A percentile compares a stretch with the other conserved stretches of the same genome.
Conservation (phyloP, 2,113 vertebrate genomes). For the Protomyctophum bolini region DNA sequence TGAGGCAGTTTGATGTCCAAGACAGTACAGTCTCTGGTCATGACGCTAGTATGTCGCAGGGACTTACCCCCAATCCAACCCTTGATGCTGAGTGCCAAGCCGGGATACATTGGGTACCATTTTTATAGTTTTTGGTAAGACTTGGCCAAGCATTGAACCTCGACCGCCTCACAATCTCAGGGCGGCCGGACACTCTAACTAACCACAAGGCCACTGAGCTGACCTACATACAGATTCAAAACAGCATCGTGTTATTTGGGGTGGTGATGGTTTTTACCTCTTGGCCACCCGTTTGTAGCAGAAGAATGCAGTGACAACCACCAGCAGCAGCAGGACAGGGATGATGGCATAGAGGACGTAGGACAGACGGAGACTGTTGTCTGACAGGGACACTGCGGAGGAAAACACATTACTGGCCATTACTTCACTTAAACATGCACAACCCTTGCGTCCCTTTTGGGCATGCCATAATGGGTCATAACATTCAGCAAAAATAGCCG, state of each 20-base stretch:
- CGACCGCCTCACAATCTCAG: too few species aligned
- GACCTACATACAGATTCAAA: not conserved
- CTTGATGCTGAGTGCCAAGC: too few species aligned
- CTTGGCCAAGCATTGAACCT: too few species aligned
- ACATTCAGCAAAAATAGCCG: too few species aligned
- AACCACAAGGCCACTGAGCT: too few species aligned
- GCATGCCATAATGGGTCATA: not conserved
- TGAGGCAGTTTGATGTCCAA: too few species aligned
- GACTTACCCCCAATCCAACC: too few species aligned
- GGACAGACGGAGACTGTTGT: conserved; percentile 72
- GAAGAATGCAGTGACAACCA: conserved; percentile 77
- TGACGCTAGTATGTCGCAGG: too few species aligned
- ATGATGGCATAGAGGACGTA: conserved; percentile 86
- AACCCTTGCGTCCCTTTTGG: not conserved
- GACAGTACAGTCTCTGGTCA: too few species aligned
- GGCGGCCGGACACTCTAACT: too few species aligned
- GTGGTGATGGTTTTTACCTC: conserved; percentile 68
- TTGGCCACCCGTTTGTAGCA: conserved; percentile 80
- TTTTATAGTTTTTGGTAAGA: too few species aligned
- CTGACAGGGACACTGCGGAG: conserved; percentile 73
- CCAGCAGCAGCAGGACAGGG: conserved; percentile 82
- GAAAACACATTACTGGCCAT: conserved; percentile 4
- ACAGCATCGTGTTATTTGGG: not conserved
- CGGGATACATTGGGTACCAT: too few species aligned
- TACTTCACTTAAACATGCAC: not conserved